Evolutionary conservation across 1,140 invertebrate species (phyloP).

Genomic region (Sycobia sp.): DNA sequence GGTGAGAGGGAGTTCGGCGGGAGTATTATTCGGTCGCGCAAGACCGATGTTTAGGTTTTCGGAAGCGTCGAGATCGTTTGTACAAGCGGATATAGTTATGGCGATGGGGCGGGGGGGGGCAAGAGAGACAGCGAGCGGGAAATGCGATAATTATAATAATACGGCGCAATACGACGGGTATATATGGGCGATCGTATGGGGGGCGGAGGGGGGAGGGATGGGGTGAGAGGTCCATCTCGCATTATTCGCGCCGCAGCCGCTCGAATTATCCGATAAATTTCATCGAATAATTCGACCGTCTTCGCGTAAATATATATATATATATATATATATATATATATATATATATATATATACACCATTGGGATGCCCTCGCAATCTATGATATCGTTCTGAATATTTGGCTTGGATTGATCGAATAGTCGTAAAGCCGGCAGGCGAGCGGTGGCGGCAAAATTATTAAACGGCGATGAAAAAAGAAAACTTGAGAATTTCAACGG

Average conservation of each 20-base stretch:
- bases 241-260: background rate
- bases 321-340: no score
- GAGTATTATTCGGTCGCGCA: no score
- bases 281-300: slow-evolving; percentile 13
- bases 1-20: no score
- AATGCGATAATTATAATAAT: background rate
- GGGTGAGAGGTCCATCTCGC: background rate
- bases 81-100: no score
- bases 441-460: background rate
- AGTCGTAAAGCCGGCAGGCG: background rate
- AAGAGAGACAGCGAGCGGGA: no score
- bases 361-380: no score
- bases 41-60: no score
- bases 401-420: background rate
- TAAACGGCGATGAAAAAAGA: background rate
- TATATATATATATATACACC: no score
- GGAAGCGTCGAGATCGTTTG: no score
- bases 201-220: background rate
- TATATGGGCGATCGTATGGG: background rate
- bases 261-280: slow-evolving; percentile 1
- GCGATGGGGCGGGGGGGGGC: no score
- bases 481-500: background rate
- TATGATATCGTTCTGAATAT: background rate
- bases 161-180: no score
- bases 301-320: no score